phyloP scores from a whole-genome alignment of 1,140 invertebrate genomes.

The Anastrepha obliqua region DNA sequence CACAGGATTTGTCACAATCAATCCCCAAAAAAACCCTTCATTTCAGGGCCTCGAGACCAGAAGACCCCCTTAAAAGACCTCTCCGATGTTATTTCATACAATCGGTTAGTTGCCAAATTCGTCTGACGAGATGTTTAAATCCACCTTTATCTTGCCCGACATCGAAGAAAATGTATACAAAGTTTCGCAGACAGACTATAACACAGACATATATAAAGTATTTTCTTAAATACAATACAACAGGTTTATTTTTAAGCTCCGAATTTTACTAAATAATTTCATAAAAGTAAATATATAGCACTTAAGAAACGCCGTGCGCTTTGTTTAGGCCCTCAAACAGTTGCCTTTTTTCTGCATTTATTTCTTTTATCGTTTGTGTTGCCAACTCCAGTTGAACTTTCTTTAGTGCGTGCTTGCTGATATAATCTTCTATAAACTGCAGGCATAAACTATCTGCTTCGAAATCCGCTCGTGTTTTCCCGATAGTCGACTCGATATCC shows the following conservation, averaged over 20 bases:
- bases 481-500: constrained; percentile 69
- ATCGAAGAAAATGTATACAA: constrained; percentile 28
- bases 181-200: neutral
- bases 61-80: too few relatives aligned
- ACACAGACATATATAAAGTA: neutral
- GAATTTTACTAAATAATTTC: neutral
- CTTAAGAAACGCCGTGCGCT: constrained; percentile 77
- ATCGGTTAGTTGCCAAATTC: constrained; percentile 36
- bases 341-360: constrained; percentile 77
- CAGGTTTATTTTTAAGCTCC: neutral
- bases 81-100: neutral
- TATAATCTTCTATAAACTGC: constrained; percentile 79
- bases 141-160: neutral
- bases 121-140: constrained; percentile 22
- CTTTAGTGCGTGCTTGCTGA: constrained; percentile 78
- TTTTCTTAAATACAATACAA: neutral
- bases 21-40: too few relatives aligned
- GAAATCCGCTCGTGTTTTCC: constrained; percentile 69
- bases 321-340: constrained; percentile 78
- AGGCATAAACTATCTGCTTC: constrained; percentile 75
- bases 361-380: constrained; percentile 80
- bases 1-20: too few relatives aligned
- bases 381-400: constrained; percentile 79
- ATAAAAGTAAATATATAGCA: constrained; percentile 29
- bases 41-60: too few relatives aligned